A percentile compares a stretch with the other conserved stretches of the same genome.
These are phyloP conservation scores for Gonioctena quinquepunctata DNA, from an alignment of 1,140 invertebrate genomes.

Conservation along the genomic window DNA sequence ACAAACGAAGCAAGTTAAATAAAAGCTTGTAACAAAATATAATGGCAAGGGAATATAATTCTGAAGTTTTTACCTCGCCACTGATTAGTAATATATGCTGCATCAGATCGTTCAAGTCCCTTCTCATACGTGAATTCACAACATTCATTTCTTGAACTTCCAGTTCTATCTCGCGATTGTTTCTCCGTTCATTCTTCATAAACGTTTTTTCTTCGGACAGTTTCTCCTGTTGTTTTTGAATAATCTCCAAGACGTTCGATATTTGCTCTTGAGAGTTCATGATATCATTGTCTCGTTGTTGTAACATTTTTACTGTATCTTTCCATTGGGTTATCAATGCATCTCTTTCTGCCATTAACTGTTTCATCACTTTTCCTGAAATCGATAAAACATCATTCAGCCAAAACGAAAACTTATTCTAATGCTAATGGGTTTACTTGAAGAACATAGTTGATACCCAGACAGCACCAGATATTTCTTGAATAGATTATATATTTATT, in stretches of 20 bases:
- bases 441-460: no score
- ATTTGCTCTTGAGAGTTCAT: constrained; percentile 53
- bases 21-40: no score
- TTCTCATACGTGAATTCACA: constrained; percentile 34
- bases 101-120: constrained; percentile 34
- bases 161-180: constrained; percentile 44
- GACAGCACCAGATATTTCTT: no score
- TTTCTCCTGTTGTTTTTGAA: constrained; percentile 39
- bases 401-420: no score
- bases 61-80: constrained; percentile 43
- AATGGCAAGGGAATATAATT: no score
- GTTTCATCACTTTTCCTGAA: constrained; percentile 46
- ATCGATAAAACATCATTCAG: background rate
- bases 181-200: constrained; percentile 44
- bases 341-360: constrained; percentile 43
- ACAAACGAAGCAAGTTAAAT: no score
- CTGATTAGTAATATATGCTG: constrained; percentile 31
- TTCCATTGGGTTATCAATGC: constrained; percentile 56
- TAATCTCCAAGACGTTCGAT: constrained; percentile 25
- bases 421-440: no score
- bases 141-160: constrained; percentile 40
- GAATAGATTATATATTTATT: no score
- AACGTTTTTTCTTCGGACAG: constrained; percentile 49
- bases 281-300: constrained; percentile 61
- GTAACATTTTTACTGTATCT: constrained; percentile 59